Base-by-base conservation (phyloP, 2,888 invertebrate genomes). In the Lochmaea capreae region DNA sequence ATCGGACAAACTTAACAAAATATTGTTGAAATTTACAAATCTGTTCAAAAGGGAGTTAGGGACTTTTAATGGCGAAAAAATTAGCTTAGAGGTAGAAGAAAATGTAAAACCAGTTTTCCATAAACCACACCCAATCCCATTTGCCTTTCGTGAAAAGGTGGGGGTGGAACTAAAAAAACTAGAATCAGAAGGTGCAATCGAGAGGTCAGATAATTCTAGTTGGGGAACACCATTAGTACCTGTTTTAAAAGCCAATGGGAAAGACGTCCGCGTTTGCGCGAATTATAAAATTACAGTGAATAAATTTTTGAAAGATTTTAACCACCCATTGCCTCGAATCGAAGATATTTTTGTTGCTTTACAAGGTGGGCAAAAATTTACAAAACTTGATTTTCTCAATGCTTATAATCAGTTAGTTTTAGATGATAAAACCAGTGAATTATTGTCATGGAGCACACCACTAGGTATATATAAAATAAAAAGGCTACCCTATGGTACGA, bases 401-500 rank as follows among this genome's bases (percentile, higher is more conserved):
- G n/a, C n/a, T n/a, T n/a, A n/a, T n/a, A n/a, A n/a, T n/a, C n/a
- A n/a, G n/a, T n/a, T n/a, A n/a, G n/a, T n/a, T n/a, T n/a, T n/a
- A n/a, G n/a, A n/a, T n/a, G n/a, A n/a, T n/a, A n/a, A n/a, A n/a
- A n/a, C n/a, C n/a, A n/a, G n/a, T n/a, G n/a, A n/a, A n/a, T n/a
- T n/a, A n/a, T n/a, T n/a, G n/a, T n/a, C n/a, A n/a, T n/a, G n/a
- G n/a, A n/a, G n/a, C n/a, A 68, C 83, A 14, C 81, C 81, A 61
- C 79, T 83, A 33, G 81, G 82, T 0, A 83, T 85, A 63, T 84
- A 76, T 66, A 79, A 83, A 74, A 82, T 84, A 80, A 84, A 83
- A 0, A 82, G 85, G 57, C 67, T 86, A 42, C 85, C 85, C 3
- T 85, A 83, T 80, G 85, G 85, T 1, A 79, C 84, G n/a, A 86